Percentiles rank a stretch among this genome's conserved stretches.
These are phyloP conservation scores for Pentalonia nigronervosa DNA, from an alignment of 1,140 invertebrate genomes.

Conservation along the genomic window DNA sequence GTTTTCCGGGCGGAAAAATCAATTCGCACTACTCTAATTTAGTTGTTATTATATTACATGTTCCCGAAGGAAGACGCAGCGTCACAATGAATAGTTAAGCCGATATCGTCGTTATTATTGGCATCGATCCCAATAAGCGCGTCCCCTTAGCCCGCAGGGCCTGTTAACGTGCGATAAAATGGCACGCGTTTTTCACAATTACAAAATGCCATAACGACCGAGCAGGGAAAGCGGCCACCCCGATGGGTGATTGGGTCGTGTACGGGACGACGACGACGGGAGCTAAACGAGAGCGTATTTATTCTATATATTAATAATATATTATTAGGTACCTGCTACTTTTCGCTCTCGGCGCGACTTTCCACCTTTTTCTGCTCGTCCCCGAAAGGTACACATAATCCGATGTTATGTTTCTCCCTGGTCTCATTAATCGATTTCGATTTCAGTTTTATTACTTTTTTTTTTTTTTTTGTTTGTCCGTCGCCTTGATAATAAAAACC, in stretches of 20 bases:
- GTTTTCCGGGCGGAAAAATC: neutral
- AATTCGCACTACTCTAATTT: neutral
- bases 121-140: neutral
- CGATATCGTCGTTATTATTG: constrained; percentile 8
- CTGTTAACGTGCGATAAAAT: constrained; percentile 10
- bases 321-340: neutral
- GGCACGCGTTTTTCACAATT: neutral
- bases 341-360: neutral
- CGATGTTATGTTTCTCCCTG: neutral
- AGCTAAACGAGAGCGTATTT: neutral
- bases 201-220: neutral
- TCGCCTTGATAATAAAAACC: neutral
- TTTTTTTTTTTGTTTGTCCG: neutral
- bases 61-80: neutral
- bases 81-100: neutral
- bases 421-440: neutral
- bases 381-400: neutral
- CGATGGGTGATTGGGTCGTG: too few relatives aligned
- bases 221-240: neutral
- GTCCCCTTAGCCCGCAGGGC: neutral
- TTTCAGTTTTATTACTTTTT: neutral
- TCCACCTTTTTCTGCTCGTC: neutral
- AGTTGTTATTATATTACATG: constrained; percentile 7
- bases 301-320: neutral
- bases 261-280: neutral